Base-by-base conservation (phyloP, 2,888 invertebrate species). In the Epistrophella euchroma region DNA sequence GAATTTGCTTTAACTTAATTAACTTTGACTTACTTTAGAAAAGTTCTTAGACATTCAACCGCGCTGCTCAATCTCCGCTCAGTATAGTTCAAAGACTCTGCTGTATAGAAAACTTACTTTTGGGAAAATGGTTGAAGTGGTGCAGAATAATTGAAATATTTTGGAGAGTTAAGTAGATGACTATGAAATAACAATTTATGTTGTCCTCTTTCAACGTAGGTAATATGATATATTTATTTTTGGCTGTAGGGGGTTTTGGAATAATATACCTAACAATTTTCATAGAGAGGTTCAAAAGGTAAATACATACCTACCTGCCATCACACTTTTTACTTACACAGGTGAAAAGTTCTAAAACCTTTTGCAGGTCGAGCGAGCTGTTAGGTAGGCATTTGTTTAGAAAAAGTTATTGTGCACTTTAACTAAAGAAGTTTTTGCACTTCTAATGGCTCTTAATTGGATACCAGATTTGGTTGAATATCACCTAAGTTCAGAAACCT, bases 1-100 rank as follows among this genome's bases (percentile, higher is more conserved):
- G 64, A 72, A 72, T 73, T 79, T 58, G 47, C 78, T 40, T 79
- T 64, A 40, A 79, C 64, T 79, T 73, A 79, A 79, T 79, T 79
- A 79, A 79, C 56, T 79, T 43, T 66, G 73, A 66, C 78, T 66
- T 28, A 64, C 55, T 37, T 50, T 32, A 13, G 25, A 64, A 79
- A 79, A 79, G 64, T 72, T 79, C 58, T 50, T 58, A 60, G 47
- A 72, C 72, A 37, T 64, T 56, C 32, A 56, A 72, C 72, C 35
- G 17, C 37, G 28, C 50, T 45, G 45, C 45, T 62, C 28, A 43
- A 62, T 25, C 45, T 28, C 43, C 7, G 35, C 45, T 28, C 43
- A 15, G 35, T 28, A n/a, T 15, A 43, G 28, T 64, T 45, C 25
- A 45, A 50, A 66, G 45, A 52, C 50, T 52, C n/a, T 47, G 6